Conservation (phyloP, 2,797 vertebrate genomes). For the Cygnus olor region DNA sequence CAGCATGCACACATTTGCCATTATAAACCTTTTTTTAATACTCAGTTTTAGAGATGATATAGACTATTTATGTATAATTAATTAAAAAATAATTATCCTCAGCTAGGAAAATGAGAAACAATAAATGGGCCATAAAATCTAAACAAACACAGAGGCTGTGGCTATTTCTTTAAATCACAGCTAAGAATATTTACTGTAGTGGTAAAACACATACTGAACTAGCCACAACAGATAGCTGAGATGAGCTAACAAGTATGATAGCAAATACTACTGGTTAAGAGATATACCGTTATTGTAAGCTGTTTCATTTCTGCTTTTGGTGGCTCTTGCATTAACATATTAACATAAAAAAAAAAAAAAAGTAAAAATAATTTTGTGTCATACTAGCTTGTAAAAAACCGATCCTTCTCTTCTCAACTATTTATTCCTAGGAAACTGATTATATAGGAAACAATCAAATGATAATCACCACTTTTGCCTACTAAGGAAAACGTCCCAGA, state of each 20-base stretch:
- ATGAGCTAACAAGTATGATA: not conserved
- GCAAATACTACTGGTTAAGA: not conserved
- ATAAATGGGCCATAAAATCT: slow-evolving; percentile 73
- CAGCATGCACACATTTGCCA: not conserved
- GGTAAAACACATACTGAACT: slow-evolving; percentile 1
- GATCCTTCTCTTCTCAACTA: not conserved
- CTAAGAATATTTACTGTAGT: slow-evolving; percentile 52
- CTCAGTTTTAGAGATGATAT: slow-evolving; percentile 42
- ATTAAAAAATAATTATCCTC: slow-evolving; percentile 77
- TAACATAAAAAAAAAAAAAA: not conserved
- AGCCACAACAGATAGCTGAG: not conserved
- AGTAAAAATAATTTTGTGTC: no score
- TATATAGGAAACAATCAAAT: not conserved
- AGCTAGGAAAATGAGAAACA: slow-evolving; percentile 63
- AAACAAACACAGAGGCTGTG: slow-evolving; percentile 62
- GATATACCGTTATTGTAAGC: not conserved
- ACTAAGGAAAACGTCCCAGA: not conserved
- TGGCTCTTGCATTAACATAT: not conserved
- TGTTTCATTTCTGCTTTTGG: not conserved
- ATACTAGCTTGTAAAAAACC: not conserved
- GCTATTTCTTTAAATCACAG: slow-evolving; percentile 46
- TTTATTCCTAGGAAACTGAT: not conserved
- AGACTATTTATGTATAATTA: slow-evolving; percentile 70
- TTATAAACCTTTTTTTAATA: slow-evolving; percentile 63
- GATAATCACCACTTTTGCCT: not conserved